Percentiles rank a stretch among this genome's conserved stretches.
These are phyloP conservation scores for Spilogale gracilis DNA, from an alignment of 2,113 vertebrate species.

Conservation along the genomic window DNA sequence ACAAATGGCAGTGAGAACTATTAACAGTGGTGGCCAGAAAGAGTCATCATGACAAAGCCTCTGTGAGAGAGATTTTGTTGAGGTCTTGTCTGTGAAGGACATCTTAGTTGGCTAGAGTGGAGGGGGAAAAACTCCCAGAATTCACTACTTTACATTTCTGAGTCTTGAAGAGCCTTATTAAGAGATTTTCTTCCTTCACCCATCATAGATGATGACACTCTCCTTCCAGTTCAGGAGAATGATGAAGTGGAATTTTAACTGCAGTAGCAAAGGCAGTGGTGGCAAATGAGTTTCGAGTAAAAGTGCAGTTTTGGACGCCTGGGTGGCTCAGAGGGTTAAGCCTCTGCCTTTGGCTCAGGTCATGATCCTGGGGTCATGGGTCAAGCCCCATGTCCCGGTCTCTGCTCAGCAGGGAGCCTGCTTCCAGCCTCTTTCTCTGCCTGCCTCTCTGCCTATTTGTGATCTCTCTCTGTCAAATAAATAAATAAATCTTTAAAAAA, in stretches of 20 bases:
- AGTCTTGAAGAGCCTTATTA: background rate
- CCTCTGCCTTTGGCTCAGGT: too few species aligned
- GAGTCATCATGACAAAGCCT: background rate
- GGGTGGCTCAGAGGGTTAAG: too few species aligned
- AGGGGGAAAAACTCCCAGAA: background rate
- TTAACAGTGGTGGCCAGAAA: background rate
- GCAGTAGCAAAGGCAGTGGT: background rate
- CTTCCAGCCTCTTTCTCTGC: too few species aligned
- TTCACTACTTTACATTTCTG: background rate
- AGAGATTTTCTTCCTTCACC: background rate
- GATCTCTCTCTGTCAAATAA: too few species aligned
- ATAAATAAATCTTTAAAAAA: too few species aligned
- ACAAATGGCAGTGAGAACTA: background rate
- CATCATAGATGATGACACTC: background rate
- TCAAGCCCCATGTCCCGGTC: too few species aligned
- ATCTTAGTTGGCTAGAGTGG: background rate
- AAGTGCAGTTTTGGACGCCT: background rate
- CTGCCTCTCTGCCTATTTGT: too few species aligned
- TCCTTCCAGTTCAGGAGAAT: background rate
- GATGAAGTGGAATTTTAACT: background rate
- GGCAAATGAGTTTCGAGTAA: background rate
- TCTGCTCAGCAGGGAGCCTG: too few species aligned
- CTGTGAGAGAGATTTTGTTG: background rate
- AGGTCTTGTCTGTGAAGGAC: background rate
- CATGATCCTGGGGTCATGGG: too few species aligned